Conservation (phyloP, 2,797 vertebrate genomes). For the Ispidina lecontei region DNA sequence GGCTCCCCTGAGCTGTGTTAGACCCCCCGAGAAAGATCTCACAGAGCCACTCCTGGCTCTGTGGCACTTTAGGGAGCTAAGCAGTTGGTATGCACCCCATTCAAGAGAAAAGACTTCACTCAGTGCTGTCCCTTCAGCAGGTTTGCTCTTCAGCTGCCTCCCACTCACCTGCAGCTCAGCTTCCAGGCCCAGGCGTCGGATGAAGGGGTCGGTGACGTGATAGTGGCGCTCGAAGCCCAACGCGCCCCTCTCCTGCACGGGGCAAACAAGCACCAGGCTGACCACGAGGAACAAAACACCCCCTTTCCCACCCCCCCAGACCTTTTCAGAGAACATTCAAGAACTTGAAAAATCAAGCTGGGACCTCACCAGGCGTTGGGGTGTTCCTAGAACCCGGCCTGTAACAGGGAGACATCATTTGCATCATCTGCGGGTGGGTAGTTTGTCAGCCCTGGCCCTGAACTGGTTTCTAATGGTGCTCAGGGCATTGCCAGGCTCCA, state of each 20-base stretch:
- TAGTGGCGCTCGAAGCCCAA: conserved; percentile 91
- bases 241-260: conserved; percentile 86
- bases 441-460: background rate
- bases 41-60: background rate
- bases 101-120: fast-evolving
- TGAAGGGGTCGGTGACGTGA: conserved; percentile 96
- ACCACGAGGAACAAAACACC: background rate
- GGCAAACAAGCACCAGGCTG: background rate
- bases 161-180: conserved; percentile 91
- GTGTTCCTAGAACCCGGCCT: too few relatives aligned
- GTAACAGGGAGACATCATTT: background rate
- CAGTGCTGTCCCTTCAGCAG: background rate
- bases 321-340: background rate
- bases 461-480: background rate
- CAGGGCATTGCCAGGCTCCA: background rate
- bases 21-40: background rate
- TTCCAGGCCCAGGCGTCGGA: conserved; percentile 94
- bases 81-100: background rate
- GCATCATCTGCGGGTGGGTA: background rate
- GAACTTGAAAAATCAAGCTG: background rate
- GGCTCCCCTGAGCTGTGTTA: background rate
- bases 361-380: background rate
- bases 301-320: too few relatives aligned
- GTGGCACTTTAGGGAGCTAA: background rate
- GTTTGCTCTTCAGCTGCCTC: background rate